Base-by-base conservation (phyloP, 2,888 invertebrate genomes). In the Pogonocherus hispidulus region DNA sequence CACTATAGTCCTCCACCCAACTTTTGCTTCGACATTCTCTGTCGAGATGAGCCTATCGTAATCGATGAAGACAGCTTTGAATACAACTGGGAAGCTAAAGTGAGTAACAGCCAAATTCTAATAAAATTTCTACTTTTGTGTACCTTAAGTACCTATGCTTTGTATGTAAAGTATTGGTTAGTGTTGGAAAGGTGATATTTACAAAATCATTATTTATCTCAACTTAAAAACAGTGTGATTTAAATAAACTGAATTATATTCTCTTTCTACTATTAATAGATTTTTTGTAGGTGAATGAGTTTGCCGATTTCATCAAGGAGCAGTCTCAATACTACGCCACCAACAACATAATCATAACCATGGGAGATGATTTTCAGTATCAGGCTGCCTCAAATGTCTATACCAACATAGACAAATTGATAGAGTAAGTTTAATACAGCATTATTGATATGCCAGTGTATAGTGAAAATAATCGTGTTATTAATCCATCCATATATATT, bases 11-110 rank as follows among this genome's bases (percentile, higher is more conserved):
- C 88, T 2, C 91, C 91, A 1, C 74, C 78, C 20, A 89, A 89
- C 3, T 91, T 90, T 80, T 90, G 90, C 80, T 91, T 88, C 79
- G 91, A 91, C 79, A 69, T 70, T n/a, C 27, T 22, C 9, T 74
- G 74, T 32, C 79, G 79, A 44, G 87, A 87, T 77, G 85, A 85
- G 23, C 88, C 88, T 5, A 87, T 90, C 44, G 87, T 88, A 83
- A 89, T 89, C 79, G 87, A 90, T 78, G 82, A 82, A 0, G 80
- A 83, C 5, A 82, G 88, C 23, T 85, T 87, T 69, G 88, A 87
- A 66, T 90, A 89, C 80, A 90, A 90, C 81, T 86, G 87, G 1
- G 85, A 88, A 59, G 11, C 35, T 6, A 70, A 64, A 63, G 77
- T 74, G 62, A 49, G 51, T 32, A 32, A 27, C 18, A 20, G 23